Evolutionary conservation across 2,888 invertebrate species (phyloP).

Genomic region (Ophion obscuratus): DNA sequence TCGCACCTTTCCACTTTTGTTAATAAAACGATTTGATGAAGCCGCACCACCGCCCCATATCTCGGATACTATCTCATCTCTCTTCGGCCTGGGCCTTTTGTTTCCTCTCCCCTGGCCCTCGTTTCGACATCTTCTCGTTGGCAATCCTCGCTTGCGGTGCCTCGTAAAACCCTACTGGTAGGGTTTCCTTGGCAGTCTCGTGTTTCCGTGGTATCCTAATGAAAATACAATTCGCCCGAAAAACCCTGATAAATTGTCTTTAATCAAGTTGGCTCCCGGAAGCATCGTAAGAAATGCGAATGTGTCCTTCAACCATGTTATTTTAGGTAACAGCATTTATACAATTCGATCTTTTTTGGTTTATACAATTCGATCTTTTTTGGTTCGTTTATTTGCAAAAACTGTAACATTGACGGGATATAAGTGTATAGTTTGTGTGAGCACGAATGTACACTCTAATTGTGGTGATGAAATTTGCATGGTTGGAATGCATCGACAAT

Average conservation of each 20-base stretch:
- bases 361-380: neutral
- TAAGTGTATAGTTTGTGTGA: neutral
- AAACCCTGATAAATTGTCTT: neutral
- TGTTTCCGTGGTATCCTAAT: neutral
- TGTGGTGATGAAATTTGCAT: too few relatives aligned
- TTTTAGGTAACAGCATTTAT: too few relatives aligned
- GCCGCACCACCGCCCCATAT: constrained; percentile 6
- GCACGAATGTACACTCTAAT: too few relatives aligned
- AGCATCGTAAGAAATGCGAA: too few relatives aligned
- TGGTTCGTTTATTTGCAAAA: neutral
- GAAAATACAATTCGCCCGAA: constrained; percentile 3
- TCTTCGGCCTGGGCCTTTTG: constrained; percentile 24
- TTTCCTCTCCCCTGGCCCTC: constrained; percentile 42
- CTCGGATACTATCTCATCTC: constrained; percentile 40
- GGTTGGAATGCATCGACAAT: too few relatives aligned
- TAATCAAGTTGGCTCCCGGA: neutral
- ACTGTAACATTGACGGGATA: neutral
- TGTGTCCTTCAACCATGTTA: too few relatives aligned
- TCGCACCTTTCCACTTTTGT: constrained; percentile 39
- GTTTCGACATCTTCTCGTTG: constrained; percentile 1
- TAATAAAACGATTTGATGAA: constrained; percentile 52
- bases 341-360: neutral
- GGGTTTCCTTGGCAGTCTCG: neutral
- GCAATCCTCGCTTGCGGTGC: neutral
- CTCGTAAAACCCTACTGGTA: constrained; percentile 38